Evolutionary conservation across 2,113 vertebrate genomes (phyloP).

Genomic region (Trogon melanurus): DNA sequence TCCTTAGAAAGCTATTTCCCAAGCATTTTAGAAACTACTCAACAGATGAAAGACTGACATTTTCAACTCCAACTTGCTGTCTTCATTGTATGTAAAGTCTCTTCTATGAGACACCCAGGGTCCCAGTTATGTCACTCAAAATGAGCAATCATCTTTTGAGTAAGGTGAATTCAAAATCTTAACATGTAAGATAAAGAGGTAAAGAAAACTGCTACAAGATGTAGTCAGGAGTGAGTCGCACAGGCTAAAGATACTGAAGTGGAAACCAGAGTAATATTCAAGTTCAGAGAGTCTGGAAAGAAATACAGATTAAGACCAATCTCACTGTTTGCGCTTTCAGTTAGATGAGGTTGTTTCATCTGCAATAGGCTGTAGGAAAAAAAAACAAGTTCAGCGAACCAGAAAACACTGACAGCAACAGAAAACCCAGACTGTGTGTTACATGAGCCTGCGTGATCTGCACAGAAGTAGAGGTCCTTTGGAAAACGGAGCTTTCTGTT

Average conservation of each 20-base stretch:
- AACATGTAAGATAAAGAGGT: constrained; percentile 2
- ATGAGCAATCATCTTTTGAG: not conserved
- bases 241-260: not conserved
- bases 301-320: not conserved
- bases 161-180: not conserved
- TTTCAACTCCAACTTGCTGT: not conserved
- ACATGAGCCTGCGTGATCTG: not conserved
- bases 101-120: not conserved
- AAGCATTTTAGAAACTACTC: not conserved
- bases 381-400: not conserved
- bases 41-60: not conserved
- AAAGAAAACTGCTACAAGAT: not conserved
- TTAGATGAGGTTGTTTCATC: not conserved
- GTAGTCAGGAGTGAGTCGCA: constrained; percentile 9
- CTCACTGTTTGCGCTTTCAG: not conserved
- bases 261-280: not conserved
- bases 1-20: not conserved
- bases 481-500: constrained; percentile 33
- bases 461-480: not conserved
- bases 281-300: not conserved
- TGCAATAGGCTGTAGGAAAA: not conserved
- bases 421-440: constrained; percentile 19
- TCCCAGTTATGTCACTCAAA: constrained; percentile 8
- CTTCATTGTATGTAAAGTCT: not conserved
- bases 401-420: constrained; percentile 8